Evolutionary conservation across 2,113 vertebrate species (phyloP), one percentile per base, ranked within the genome.

Genomic region (Forbesichthys agassizii): DNA sequence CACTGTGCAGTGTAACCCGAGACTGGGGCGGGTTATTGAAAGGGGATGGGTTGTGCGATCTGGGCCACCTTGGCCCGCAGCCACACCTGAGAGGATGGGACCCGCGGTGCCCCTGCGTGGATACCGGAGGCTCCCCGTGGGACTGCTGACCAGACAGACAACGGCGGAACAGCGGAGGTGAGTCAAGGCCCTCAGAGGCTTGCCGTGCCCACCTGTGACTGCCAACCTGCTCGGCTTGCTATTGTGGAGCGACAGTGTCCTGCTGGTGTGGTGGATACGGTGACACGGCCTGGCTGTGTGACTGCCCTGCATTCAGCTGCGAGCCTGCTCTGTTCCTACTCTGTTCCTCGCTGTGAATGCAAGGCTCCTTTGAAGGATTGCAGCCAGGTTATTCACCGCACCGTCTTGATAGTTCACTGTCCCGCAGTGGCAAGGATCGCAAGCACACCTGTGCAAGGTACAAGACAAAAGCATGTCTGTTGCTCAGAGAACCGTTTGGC

Each of bases 1-100:
- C 85, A 88, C 73, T 75, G 56, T 27, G 81, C 75, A 84, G 80
- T 27, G 92, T 92, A 93, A 93, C 89, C 68, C 73, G 90, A 93
- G 89, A 92, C 72, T 81, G 63, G 71, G 78, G 73, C 16, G 27
- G 48, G 55, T 47, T 27, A 75, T 80, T 86, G 80, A 16, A 16
- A 54, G 52, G 4, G 12, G 52, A 54, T 0, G 52, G 55, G 55
- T 33, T 58, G 10, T 52, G 75, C 81, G 84, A 88, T 83, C 64
- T 71, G 86, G 86, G 81, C 82, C 78, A 84, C 66, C 59, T 64
- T 91, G 90, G 90, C 81, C 27, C 12, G 4, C 11, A 12, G 84
- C 88, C 86, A 88, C 66, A 68, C 64, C 33, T 52, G 70, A 79
- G 80, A 80, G 73, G 83, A 90, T 69, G 67, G 77, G 77, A 74